A percentile compares a stretch with the other conserved stretches of the same genome.
Conservation (phyloP, 2,888 invertebrate species). For the Oligia strigilis region DNA sequence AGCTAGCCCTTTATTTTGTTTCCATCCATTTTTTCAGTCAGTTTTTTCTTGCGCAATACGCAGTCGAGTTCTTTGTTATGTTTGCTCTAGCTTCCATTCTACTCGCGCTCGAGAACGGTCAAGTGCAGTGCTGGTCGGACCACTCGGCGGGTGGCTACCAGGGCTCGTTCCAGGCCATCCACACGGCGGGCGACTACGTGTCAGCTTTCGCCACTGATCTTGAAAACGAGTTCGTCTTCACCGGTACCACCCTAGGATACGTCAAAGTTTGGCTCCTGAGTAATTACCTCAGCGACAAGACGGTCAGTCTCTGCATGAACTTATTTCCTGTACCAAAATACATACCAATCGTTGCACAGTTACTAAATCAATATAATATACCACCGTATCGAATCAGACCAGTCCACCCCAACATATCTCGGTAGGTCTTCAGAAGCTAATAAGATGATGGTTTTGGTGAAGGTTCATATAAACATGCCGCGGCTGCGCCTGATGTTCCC, state of each 20-base stretch:
- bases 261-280: conserved; percentile 95
- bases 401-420: background rate
- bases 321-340: background rate
- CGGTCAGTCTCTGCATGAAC: conserved; percentile 71
- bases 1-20: background rate
- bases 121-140: conserved; percentile 95
- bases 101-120: conserved; percentile 94
- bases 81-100: conserved; percentile 91
- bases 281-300: conserved; percentile 90
- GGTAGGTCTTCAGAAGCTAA: background rate
- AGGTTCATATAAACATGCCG: conserved; percentile 91
- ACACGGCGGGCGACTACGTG: conserved; percentile 92
- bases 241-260: conserved; percentile 93
- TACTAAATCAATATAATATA: background rate
- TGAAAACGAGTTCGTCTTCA: conserved; percentile 93
- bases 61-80: background rate
- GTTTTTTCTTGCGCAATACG: background rate
- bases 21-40: background rate
- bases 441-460: background rate
- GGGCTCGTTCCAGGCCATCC: conserved; percentile 93
- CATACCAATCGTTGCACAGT: background rate
- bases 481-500: conserved; percentile 92
- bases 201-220: conserved; percentile 93
- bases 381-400: background rate
- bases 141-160: conserved; percentile 94